Evolutionary conservation across 1,140 invertebrate species (phyloP), one percentile per base, ranked within the genome.

Genomic region (Listronotus oregonensis): DNA sequence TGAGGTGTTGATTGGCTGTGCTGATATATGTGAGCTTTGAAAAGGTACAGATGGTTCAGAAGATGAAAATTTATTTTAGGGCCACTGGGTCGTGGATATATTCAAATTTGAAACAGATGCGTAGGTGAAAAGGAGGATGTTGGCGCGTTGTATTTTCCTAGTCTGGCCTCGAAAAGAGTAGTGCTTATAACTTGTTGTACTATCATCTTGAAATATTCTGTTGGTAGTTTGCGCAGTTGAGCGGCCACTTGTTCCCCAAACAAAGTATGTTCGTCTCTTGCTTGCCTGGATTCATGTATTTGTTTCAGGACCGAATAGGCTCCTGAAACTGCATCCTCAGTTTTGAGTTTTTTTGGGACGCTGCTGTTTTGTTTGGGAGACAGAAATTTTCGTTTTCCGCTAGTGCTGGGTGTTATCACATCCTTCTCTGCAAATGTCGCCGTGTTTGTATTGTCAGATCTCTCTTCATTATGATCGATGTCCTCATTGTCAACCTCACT

Each of bases 211-310:
- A n/a, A 17, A 46, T 46, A 17, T 46, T 9, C 44, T 46, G 14
- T 14, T 46, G 44, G 14, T 9, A 46, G 44, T 46, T 46, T 46
- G 44, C 44, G 44, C 14, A 46, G 44, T 14, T 9, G 44, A 46
- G 44, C 14, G 44, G 44, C 44, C 44, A 46, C 44, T 46, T 46
- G 44, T 46, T 46, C 44, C 44, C 44, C 44, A 46, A 46, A 46
- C 7, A 46, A 46, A 14, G 7, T 46, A 46, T 46, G 14, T 46
- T 46, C 44, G 44, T 46, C 44, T 17, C 44, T 46, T 46, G 15
- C 14, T 46, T 46, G 11, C 44, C 44, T 46, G 44, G 44, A 46
- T 46, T 46, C 44, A 46, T 46, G 44, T 7, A 9, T 46, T 46
- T 46, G 7, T 46, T 46, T 46, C 44, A 9, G 7, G 44, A 46